Conservation (phyloP, 2,113 vertebrate species). For the Centropus unirufus region DNA sequence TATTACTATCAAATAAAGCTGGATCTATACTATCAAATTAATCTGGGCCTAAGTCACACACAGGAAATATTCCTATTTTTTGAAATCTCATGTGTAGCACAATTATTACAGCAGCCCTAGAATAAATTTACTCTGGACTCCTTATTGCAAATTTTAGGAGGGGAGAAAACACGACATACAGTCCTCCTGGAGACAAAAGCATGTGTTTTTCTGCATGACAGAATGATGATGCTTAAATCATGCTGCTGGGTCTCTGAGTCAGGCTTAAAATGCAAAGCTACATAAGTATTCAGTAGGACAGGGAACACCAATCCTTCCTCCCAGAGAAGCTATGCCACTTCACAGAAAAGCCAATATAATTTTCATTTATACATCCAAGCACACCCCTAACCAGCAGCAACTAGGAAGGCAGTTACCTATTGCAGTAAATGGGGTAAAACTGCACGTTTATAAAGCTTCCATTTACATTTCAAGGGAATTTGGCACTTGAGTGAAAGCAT, state of each 20-base stretch:
- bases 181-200: background rate
- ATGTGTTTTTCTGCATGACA: rapidly evolving
- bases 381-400: background rate
- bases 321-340: background rate
- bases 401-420: background rate
- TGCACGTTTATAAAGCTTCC: background rate
- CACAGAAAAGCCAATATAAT: background rate
- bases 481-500: background rate
- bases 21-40: background rate
- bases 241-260: rapidly evolving
- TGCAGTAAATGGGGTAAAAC: background rate
- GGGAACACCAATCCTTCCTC: background rate
- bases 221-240: background rate
- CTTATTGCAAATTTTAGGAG: background rate
- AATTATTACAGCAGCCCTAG: background rate
- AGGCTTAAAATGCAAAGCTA: background rate
- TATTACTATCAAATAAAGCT: background rate
- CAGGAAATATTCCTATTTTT: background rate
- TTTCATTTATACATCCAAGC: background rate
- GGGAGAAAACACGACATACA: background rate
- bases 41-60: background rate
- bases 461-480: background rate
- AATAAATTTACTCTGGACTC: background rate
- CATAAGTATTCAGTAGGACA: background rate
- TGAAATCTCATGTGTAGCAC: background rate